These are phyloP conservation scores for Chiloscyllium punctatum DNA, from an alignment of 2,797 vertebrate genomes.

Conservation along the genomic window DNA sequence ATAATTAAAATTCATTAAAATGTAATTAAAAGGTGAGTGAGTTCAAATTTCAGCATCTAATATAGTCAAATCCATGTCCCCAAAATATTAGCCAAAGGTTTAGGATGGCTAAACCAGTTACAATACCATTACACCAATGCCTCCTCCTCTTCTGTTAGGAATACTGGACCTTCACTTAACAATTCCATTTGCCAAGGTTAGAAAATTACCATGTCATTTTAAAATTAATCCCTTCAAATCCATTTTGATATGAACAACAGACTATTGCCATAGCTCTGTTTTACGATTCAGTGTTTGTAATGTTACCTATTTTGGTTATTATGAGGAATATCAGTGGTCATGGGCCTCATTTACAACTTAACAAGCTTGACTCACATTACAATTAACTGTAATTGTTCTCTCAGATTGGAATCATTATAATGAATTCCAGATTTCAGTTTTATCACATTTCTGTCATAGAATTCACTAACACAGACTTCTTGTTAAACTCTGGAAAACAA, in stretches of 20 bases:
- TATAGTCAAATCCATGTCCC: too few species aligned
- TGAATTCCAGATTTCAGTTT: not conserved
- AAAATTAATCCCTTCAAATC: not conserved
- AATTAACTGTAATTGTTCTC: slow-evolving; percentile 4
- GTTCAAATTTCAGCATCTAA: too few species aligned
- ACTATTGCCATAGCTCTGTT: not conserved
- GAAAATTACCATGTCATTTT: not conserved
- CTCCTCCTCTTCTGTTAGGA: not conserved
- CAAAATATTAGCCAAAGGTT: too few species aligned
- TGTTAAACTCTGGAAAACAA: not conserved
- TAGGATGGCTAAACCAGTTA: too few species aligned
- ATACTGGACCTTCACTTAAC: not conserved
- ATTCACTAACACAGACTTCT: not conserved
- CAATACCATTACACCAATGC: too few species aligned
- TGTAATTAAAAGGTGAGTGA: too few species aligned
- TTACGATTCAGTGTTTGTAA: not conserved
- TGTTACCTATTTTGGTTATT: not conserved
- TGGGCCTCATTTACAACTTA: not conserved
- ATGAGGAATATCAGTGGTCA: not conserved
- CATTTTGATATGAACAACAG: not conserved
- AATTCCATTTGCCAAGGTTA: not conserved
- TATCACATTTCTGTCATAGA: not conserved
- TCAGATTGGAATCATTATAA: slow-evolving; percentile 8
- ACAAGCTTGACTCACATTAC: not conserved
- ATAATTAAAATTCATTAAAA: too few species aligned